Percentiles rank a stretch among this genome's conserved stretches.
These are phyloP conservation scores for Macropis europaea DNA, from an alignment of 2,888 invertebrate genomes.

Conservation along the genomic window DNA sequence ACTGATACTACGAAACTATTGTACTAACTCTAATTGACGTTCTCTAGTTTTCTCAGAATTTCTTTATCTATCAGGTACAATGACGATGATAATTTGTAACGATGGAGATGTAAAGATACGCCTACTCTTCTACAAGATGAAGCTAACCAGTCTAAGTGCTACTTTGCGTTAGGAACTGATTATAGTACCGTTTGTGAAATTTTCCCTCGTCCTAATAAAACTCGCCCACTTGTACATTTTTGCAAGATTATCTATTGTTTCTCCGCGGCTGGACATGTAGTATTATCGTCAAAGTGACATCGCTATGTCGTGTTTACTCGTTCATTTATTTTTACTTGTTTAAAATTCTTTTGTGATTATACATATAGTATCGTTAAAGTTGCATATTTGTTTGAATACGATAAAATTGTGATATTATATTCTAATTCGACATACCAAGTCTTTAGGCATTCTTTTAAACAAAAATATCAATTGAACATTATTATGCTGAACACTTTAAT, in stretches of 20 bases:
- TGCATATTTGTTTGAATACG: too few species aligned
- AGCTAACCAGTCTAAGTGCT: slow-evolving; percentile 35
- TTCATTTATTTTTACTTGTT: too few species aligned
- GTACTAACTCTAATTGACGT: slow-evolving; percentile 3
- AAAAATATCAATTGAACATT: too few species aligned
- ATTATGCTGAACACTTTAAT: too few species aligned
- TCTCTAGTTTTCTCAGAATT: not conserved
- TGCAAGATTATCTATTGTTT: slow-evolving; percentile 22
- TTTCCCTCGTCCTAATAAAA: slow-evolving; percentile 39
- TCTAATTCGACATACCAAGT: too few species aligned
- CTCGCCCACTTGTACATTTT: slow-evolving; percentile 26
- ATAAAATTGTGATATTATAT: too few species aligned
- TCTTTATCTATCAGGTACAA: not conserved
- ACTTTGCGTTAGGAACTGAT: not conserved
- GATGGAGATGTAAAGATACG: slow-evolving; percentile 37
- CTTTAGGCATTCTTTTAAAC: too few species aligned
- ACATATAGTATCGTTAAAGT: too few species aligned
- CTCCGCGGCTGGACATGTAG: not conserved
- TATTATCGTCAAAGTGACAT: too few species aligned
- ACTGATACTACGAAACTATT: not conserved
- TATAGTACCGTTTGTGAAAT: slow-evolving; percentile 8
- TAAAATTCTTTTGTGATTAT: too few species aligned
- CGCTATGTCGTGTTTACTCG: too few species aligned
- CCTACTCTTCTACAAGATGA: slow-evolving; percentile 12
- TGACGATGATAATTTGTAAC: slow-evolving; percentile 12